phyloP scores from a whole-genome alignment of 2,113 vertebrate species.

The Alexandromys fortis region DNA sequence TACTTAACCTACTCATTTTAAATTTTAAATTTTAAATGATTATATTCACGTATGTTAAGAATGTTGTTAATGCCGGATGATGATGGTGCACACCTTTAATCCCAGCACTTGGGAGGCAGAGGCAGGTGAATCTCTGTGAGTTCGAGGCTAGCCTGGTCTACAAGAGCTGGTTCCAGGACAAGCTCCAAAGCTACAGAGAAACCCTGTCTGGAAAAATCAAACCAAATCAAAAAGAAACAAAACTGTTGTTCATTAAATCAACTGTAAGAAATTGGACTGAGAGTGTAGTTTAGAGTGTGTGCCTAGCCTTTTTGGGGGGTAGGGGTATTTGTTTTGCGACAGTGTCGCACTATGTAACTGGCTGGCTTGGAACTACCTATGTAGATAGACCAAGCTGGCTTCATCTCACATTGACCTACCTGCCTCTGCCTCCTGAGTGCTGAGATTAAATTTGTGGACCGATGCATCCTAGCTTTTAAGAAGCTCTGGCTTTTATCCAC shows the following conservation, averaged over 20 bases:
- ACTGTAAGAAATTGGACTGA: neutral
- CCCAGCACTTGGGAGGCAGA: too few relatives aligned
- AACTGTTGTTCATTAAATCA: conserved; percentile 15
- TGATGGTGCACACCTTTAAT: too few relatives aligned
- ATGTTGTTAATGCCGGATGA: neutral
- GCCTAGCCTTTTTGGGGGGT: neutral
- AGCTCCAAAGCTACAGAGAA: too few relatives aligned
- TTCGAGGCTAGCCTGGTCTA: too few relatives aligned
- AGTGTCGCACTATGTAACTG: neutral
- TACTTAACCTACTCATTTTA: conserved; percentile 20
- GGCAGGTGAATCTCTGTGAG: too few relatives aligned
- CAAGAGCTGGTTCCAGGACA: too few relatives aligned
- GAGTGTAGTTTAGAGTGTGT: neutral
- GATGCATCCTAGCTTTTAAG: neutral
- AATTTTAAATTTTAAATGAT: conserved; percentile 37
- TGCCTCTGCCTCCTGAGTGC: neutral
- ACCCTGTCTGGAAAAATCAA: too few relatives aligned
- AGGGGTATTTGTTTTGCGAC: neutral
- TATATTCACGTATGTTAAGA: conserved; percentile 2
- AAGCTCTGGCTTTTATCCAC: neutral
- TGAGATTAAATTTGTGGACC: neutral
- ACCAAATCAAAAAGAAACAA: too few relatives aligned
- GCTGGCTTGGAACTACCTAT: neutral
- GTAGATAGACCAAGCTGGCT: neutral
- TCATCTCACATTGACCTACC: neutral